Conservation (phyloP, 2,797 vertebrate genomes). For the Lindbergichthys nudifrons region DNA sequence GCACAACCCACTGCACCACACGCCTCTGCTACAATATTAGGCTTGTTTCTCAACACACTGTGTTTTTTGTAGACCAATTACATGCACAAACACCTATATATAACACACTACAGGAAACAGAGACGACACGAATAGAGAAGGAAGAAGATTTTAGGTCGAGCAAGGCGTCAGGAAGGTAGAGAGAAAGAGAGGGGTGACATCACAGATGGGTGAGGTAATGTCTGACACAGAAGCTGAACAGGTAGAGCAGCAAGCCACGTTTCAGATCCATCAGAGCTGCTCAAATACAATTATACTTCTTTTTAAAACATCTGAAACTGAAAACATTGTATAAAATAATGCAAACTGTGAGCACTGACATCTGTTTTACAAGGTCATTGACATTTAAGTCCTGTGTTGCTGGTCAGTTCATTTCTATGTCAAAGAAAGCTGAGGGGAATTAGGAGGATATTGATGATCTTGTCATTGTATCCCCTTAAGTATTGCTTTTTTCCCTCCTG, state of each 20-base stretch:
- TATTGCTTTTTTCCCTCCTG: not conserved
- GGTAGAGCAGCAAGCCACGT: conserved; percentile 9
- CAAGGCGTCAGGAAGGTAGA: conserved; percentile 12
- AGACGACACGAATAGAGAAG: not conserved
- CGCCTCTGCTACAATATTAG: no score
- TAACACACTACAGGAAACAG: not conserved
- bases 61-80: no score
- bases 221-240: conserved; percentile 51
- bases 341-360: not conserved
- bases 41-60: no score
- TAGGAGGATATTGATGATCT: not conserved
- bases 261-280: not conserved
- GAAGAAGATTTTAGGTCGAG: conserved; percentile 1
- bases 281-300: not conserved
- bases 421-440: no score
- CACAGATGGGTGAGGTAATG: conserved; percentile 49
- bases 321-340: no score
- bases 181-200: conserved; percentile 39
- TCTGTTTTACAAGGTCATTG: not conserved
- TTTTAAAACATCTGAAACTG: not conserved
- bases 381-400: not conserved
- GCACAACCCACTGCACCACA: no score
- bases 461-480: no score
- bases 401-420: not conserved
- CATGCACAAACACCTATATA: no score